Evolutionary conservation across 2,113 vertebrate genomes (phyloP), one percentile per base, ranked within the genome.

Genomic region (Neopipo cinnamomea): DNA sequence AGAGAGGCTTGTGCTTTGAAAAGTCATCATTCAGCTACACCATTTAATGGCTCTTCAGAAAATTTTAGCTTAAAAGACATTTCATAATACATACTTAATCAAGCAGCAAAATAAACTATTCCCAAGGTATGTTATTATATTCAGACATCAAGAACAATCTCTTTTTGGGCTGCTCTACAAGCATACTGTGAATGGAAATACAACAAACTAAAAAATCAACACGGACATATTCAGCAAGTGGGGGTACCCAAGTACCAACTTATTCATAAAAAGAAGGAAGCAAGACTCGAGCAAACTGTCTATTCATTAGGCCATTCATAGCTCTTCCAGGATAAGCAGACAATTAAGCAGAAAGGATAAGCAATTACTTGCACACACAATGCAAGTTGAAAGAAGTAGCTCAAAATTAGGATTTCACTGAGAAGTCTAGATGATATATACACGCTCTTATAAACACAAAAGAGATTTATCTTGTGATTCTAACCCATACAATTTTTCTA

Each of bases 41-140:
- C 19, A 33, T 87, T 84, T 58, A 85, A 87, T 59, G 37, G 49
- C 37, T 72, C 84, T 92, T 92, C 74, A 88, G 52, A 81, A 94
- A 92, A 78, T 37, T 70, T 83, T 72, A 73, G 27, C 67, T 81
- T 91, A 89, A 70, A 93, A 91, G 35, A 71, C 31, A 74, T 90
- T 90, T 73, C 90, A 84, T 80, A 91, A 78, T 44, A 80, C 2
- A 13, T 55, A 91, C 63, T 91, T 92, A 91, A 92, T 93, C 63
- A 91, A 58, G 86, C 37, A 74, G 80, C 18, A 88, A 46, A 93
- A 91, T 30, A 22, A 92, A 52, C 61, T 6, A 13, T n/a, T 94
- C 44, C 19, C 15, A 82, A 66, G 27, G 61, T 21, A 35, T 24
- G 23, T 39, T 84, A 68, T 47, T 93, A 65, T 30, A 63, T 53